Base-by-base conservation (phyloP, 2,888 invertebrate genomes). In the Chrysolina haemoptera region DNA sequence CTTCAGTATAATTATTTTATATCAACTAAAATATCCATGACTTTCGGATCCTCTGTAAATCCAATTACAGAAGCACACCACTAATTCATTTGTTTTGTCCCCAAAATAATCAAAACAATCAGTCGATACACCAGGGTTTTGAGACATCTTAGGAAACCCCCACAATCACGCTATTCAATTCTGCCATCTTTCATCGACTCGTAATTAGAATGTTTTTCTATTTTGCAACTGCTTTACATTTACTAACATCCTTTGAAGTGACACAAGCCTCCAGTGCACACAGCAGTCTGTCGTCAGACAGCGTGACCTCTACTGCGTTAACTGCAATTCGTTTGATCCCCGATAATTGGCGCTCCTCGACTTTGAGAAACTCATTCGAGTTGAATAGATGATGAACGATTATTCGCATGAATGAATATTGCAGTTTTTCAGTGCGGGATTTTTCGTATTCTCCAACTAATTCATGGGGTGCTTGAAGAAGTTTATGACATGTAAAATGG, bases 291-390 rank as follows among this genome's bases (percentile, higher is more conserved):
- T 18, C 18, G 16, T 11, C 18, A 18, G 11, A 12, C 2, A 53
- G 53, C 53, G 53, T 53, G 53, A 18, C 53, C 18, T 20, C 50
- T 50, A 50, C 16, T 50, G 20, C 50, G 16, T 50, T 11, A 50
- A 18, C 18, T 53, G 53, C 53, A 53, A 53, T n/a, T 53, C 53
- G 53, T 53, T 53, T 53, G 53, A 53, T 53, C 53, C 53, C 53
- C 10, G n/a, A n/a, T n/a, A 53, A 53, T 10, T 53, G 10, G 53
- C 18, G n/a, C 11, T 11, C 20, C 18, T 18, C 18, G 10, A 53
- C 18, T 48, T 16, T 48, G 16, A 53, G 53, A 53, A 53, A 53
- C 18, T 18, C 16, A 11, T 53, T 53, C 53, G 11, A 53, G 10
- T 53, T 16, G 53, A 53, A 53, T 18, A 53, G 18, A 16, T 10